A percentile compares a stretch with the other conserved stretches of the same genome.
Conservation (phyloP, 1,140 invertebrate species). For the Arion vulgaris region DNA sequence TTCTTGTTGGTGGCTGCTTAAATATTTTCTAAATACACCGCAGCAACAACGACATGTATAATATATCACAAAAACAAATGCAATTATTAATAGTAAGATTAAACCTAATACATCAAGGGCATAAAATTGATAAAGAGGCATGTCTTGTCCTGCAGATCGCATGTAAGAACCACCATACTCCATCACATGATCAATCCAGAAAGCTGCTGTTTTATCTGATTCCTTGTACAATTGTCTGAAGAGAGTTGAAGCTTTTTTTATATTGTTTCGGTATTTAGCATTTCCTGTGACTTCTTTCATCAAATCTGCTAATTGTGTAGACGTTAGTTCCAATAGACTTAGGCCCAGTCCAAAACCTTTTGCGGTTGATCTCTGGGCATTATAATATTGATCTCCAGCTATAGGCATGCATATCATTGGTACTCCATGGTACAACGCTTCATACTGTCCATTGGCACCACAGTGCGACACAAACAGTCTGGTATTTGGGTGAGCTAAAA, state of each 20-base stretch:
- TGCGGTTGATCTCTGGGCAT: conserved; percentile 53
- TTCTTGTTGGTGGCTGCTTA: not conserved
- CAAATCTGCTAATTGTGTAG: conserved; percentile 31
- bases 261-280: conserved; percentile 45
- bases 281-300: conserved; percentile 48
- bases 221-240: conserved; percentile 47
- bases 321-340: not conserved
- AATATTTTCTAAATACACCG: not conserved
- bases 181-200: conserved; percentile 59
- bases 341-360: conserved; percentile 19
- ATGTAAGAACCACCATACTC: conserved; percentile 57
- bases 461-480: conserved; percentile 55
- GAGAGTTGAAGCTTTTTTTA: conserved; percentile 52
- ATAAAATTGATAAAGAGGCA: conserved; percentile 52
- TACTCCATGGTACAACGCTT: conserved; percentile 55
- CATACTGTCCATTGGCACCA: conserved; percentile 53
- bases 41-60: not conserved
- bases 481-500: conserved; percentile 21
- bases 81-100: conserved; percentile 8
- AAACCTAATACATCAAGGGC: conserved; percentile 46
- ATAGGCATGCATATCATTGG: conserved; percentile 79
- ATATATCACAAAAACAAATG: not conserved
- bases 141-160: conserved; percentile 39
- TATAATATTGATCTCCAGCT: conserved; percentile 79
- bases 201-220: conserved; percentile 47